Percentiles rank a stretch among this genome's conserved stretches.
Evolutionary conservation across 30 jellyfish, hydroid and myxozoan genomes (phyloP).

Genomic region (Turritopsis rubra): DNA sequence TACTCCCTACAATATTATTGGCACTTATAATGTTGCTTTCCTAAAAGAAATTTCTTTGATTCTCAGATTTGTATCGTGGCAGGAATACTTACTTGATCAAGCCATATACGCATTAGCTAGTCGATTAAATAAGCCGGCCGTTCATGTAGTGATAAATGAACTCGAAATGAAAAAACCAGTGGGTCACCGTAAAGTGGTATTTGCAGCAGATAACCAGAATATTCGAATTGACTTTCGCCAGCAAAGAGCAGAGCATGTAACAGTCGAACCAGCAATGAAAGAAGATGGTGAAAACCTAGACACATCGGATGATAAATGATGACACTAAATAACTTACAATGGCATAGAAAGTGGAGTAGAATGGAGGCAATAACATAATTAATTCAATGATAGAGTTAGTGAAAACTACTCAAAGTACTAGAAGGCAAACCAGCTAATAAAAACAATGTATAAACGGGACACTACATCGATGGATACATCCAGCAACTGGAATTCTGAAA

Average conservation of each 20-base stretch:
- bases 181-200: slow-evolving; percentile 11
- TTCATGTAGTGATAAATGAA: slow-evolving; percentile 10
- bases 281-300: not conserved
- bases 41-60: too few relatives aligned
- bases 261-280: not conserved
- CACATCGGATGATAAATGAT: not conserved
- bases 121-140: slow-evolving; percentile 1
- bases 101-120: slow-evolving; percentile 3
- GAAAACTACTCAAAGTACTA: too few relatives aligned
- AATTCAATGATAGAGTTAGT: too few relatives aligned
- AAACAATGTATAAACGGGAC: too few relatives aligned
- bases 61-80: slow-evolving; percentile 21
- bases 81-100: slow-evolving; percentile 8
- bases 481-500: too few relatives aligned
- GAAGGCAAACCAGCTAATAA: too few relatives aligned
- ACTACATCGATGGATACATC: too few relatives aligned
- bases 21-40: too few relatives aligned
- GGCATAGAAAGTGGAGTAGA: too few relatives aligned
- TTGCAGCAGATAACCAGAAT: slow-evolving; percentile 1
- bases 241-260: not conserved
- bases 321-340: not conserved
- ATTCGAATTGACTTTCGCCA: not conserved
- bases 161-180: slow-evolving; percentile 15
- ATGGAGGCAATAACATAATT: too few relatives aligned
- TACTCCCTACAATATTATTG: too few relatives aligned